Base-by-base conservation (phyloP, 1,140 invertebrate genomes). In the Drosophila yakuba region DNA sequence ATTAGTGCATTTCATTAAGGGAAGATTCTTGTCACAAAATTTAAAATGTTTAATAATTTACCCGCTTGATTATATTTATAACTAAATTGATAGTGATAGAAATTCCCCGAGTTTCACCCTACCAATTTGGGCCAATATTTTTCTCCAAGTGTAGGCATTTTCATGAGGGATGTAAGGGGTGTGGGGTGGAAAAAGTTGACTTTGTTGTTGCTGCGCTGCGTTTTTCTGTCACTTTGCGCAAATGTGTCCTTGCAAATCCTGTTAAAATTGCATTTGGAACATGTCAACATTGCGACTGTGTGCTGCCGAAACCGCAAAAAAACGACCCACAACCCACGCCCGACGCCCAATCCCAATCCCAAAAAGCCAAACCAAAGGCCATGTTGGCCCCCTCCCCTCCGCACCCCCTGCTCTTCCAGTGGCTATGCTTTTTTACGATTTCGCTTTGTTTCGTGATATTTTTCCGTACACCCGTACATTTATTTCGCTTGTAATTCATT, bases 181-280 rank as follows among this genome's bases (percentile, higher is more conserved):
- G 48, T 45, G 80, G 72, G 80, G 77, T 83, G 83, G 84, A 57
- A 61, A 78, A 41, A 71, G 71, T 77, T 78, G 55, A 61, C 75
- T 58, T 74, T 83, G 63, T 61, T 79, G 66, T 57, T 80, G 78
- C 47, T 77, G 83, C 62, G 83, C 61, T 89, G 84, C 84, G 84
- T 89, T 89, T 89, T 89, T 89, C 84, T 89, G 84, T 89, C 84
- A 89, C 84, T 89, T 80, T 79, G 83, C 88, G 83, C 79, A 88
- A 80, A 77, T 88, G 83, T 89, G 84, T 89, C 77, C 85, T 83
- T 89, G 84, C 84, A 89, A 89, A 89, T 89, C 84, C 84, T 89
- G 84, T 89, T 89, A 89, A 89, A 89, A 89, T 89, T 89, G 84
- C 84, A 89, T 89, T 89, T 89, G 84, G 80, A 89, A 89, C 85